Conservation (phyloP, 2,888 invertebrate genomes). For the Timandra comae region DNA sequence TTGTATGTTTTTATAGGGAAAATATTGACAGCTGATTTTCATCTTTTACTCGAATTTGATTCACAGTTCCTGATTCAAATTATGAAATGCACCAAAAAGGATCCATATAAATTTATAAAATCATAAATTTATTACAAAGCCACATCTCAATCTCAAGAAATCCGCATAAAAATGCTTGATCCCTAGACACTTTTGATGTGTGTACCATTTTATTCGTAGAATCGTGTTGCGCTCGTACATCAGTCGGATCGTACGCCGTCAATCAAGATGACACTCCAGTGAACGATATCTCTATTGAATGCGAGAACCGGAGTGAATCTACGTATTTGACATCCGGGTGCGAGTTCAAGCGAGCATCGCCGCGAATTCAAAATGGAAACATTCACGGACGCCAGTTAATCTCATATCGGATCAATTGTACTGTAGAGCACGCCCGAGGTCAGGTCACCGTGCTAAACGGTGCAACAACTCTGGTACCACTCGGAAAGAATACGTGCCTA, state of each 20-base stretch:
- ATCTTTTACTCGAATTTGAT: too few relatives aligned
- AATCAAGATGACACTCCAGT: constrained; percentile 44
- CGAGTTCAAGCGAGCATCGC: constrained; percentile 60
- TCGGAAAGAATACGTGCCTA: constrained; percentile 38
- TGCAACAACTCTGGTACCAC: constrained; percentile 49
- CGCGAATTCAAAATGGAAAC: constrained; percentile 62
- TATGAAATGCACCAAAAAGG: too few relatives aligned
- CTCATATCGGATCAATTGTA: constrained; percentile 64
- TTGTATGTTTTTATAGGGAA: too few relatives aligned
- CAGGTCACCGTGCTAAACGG: constrained; percentile 62
- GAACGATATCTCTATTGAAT: constrained; percentile 43
- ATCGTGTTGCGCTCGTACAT: constrained; percentile 3
- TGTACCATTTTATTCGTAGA: constrained; percentile 28
- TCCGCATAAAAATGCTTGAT: too few relatives aligned
- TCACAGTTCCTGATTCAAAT: too few relatives aligned
- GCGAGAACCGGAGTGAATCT: constrained; percentile 51
- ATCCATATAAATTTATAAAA: too few relatives aligned
- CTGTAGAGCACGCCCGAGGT: constrained; percentile 48
- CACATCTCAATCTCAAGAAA: too few relatives aligned
- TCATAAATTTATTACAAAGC: too few relatives aligned
- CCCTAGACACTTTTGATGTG: too few relatives aligned
- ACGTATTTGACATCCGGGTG: constrained; percentile 71
- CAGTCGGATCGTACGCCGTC: constrained; percentile 30
- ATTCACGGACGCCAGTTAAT: constrained; percentile 61
- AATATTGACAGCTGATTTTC: too few relatives aligned